These are phyloP conservation scores for Archivesica marissinica DNA, from an alignment of 1,140 invertebrate genomes.

Conservation along the genomic window DNA sequence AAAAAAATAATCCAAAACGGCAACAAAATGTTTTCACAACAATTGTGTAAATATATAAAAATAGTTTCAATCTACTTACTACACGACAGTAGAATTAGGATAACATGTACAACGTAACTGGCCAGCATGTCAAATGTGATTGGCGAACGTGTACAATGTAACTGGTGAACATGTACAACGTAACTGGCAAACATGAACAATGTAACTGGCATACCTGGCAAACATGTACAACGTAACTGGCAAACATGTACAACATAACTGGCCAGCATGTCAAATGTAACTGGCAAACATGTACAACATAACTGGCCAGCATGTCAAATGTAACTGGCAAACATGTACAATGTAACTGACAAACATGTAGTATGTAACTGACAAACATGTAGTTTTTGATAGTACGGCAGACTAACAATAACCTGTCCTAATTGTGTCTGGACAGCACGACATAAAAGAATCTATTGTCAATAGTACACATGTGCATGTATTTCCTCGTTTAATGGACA, in stretches of 20 bases:
- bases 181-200: background rate
- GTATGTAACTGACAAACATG: background rate
- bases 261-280: background rate
- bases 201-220: background rate
- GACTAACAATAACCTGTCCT: no score
- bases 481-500: no score
- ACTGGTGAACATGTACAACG: no score
- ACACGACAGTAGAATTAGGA: background rate
- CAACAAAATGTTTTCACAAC: slow-evolving; percentile 4
- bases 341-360: no score
- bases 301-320: background rate
- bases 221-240: background rate
- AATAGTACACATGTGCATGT: no score
- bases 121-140: background rate
- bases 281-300: background rate
- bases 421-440: no score
- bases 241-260: no score
- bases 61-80: background rate
- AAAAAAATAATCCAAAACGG: background rate
- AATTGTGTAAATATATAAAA: slow-evolving; percentile 25
- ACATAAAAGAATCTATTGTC: no score
- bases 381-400: no score
- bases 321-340: background rate
- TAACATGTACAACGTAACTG: background rate
- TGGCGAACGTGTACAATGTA: background rate